Conservation (phyloP, 2,113 vertebrate species). For the Semicossyphus pulcher region DNA sequence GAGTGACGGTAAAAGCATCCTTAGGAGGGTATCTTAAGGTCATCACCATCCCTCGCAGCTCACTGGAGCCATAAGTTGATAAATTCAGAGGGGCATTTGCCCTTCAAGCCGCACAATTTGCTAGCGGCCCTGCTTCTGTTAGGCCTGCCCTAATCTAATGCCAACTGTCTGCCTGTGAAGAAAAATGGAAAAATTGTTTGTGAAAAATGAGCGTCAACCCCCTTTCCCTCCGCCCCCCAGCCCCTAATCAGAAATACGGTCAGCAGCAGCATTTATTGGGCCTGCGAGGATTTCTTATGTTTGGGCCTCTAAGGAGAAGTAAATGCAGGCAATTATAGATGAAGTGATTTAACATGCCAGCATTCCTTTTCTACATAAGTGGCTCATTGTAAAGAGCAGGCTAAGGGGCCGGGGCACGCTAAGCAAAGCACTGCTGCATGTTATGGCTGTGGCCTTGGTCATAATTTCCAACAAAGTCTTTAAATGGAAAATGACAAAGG, state of each 20-base stretch:
- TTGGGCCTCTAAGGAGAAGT: constrained; percentile 78
- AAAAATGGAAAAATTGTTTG: constrained; percentile 84
- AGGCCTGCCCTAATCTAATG: constrained; percentile 84
- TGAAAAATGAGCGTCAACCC: constrained; percentile 83
- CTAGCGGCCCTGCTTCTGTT: constrained; percentile 80
- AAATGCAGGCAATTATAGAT: constrained; percentile 83
- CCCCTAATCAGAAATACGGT: constrained; percentile 80
- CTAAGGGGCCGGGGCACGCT: constrained; percentile 47
- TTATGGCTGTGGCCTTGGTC: constrained; percentile 24
- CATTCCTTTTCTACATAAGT: constrained; percentile 75
- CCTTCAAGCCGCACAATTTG: constrained; percentile 84
- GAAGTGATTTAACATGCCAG: constrained; percentile 81
- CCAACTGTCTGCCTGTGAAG: constrained; percentile 83
- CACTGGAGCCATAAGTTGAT: constrained; percentile 83
- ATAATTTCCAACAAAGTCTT: constrained; percentile 51
- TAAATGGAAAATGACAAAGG: constrained; percentile 48
- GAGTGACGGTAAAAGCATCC: constrained; percentile 76
- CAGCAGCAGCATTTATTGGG: constrained; percentile 79
- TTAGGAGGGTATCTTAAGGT: constrained; percentile 84
- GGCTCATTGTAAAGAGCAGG: constrained; percentile 76
- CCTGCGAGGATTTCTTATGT: constrained; percentile 77
- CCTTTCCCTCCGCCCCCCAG: constrained; percentile 63
- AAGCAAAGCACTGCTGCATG: constrained; percentile 51
- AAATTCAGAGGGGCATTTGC: constrained; percentile 85
- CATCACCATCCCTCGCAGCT: constrained; percentile 80